A percentile compares a stretch with the other conserved stretches of the same genome.
phyloP scores from a whole-genome alignment of 2,113 vertebrate genomes.

The Bambusicola thoracicus region DNA sequence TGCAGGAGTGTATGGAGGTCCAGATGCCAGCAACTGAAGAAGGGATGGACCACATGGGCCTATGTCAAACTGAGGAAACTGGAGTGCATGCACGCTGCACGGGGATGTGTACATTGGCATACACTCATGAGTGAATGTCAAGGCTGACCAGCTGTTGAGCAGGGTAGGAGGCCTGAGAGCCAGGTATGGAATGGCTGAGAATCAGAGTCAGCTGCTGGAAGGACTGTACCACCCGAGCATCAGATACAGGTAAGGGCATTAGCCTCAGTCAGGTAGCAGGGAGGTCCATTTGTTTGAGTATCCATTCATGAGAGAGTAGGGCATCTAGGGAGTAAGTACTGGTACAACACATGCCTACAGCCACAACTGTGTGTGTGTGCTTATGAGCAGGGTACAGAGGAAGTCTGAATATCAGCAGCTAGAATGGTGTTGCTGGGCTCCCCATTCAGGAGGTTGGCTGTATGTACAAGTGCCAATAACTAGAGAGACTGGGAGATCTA shows the following conservation, averaged over 20 bases:
- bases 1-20: fast-evolving
- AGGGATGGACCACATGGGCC: background rate
- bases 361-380: fast-evolving
- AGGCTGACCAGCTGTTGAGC: background rate
- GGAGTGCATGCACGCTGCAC: background rate
- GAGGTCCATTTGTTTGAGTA: background rate
- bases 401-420: background rate
- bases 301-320: background rate
- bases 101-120: fast-evolving
- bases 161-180: background rate
- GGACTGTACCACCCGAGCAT: fast-evolving
- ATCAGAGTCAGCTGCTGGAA: background rate
- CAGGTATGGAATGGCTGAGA: background rate
- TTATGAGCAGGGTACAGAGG: background rate
- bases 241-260: background rate
- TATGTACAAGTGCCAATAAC: background rate
- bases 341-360: background rate
- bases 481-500: background rate
- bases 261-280: background rate
- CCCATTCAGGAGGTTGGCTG: background rate
- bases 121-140: background rate
- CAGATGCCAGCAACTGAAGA: background rate
- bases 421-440: background rate
- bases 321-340: background rate
- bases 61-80: background rate